A percentile compares a stretch with the other conserved stretches of the same genome.
phyloP scores from a whole-genome alignment of 1,140 invertebrate genomes.

The Trissolcus basalis region DNA sequence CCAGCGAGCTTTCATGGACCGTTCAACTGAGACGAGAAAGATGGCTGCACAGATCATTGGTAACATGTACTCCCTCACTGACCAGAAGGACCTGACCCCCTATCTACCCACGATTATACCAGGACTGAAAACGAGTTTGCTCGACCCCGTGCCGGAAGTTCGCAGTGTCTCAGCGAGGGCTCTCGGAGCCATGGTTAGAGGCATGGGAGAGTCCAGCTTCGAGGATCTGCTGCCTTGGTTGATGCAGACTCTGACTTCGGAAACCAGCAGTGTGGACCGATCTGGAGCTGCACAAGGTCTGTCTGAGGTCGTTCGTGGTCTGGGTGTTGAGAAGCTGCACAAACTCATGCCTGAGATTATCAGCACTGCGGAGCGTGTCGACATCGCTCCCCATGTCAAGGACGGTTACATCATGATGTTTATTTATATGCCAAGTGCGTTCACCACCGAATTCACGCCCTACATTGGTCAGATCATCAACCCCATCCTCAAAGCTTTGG shows the following conservation, averaged over 20 bases:
- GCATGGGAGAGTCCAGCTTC: constrained; percentile 97
- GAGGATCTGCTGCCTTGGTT: constrained; percentile 97
- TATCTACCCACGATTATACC: constrained; percentile 98
- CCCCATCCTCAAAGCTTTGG: constrained; percentile 96
- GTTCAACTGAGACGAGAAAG: constrained; percentile 97
- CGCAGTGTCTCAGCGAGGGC: constrained; percentile 94
- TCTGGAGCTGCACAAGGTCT: constrained; percentile 99
- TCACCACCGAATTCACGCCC: constrained; percentile 94
- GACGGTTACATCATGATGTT: constrained; percentile 99
- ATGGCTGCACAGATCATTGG: constrained; percentile 99
- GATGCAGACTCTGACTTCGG: constrained; percentile 98
- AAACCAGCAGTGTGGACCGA: constrained; percentile 95
- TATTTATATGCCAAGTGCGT: constrained; percentile 98
- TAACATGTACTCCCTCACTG: constrained; percentile 99
- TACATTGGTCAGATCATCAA: constrained; percentile 99
- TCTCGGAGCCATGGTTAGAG: constrained; percentile 96
- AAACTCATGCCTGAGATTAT: constrained; percentile 99
- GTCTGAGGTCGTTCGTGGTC: constrained; percentile 94
- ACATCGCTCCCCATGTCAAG: constrained; percentile 97
- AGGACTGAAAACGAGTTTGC: constrained; percentile 94
- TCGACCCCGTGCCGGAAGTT: constrained; percentile 98
- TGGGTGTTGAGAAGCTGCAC: constrained; percentile 95
- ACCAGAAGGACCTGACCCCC: constrained; percentile 98
- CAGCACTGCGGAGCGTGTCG: constrained; percentile 92
- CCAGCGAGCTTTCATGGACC: constrained; percentile 96